A percentile compares a stretch with the other conserved stretches of the same genome.
Conservation (phyloP, 1,140 invertebrate species). For the Trachelipus rathkii region DNA sequence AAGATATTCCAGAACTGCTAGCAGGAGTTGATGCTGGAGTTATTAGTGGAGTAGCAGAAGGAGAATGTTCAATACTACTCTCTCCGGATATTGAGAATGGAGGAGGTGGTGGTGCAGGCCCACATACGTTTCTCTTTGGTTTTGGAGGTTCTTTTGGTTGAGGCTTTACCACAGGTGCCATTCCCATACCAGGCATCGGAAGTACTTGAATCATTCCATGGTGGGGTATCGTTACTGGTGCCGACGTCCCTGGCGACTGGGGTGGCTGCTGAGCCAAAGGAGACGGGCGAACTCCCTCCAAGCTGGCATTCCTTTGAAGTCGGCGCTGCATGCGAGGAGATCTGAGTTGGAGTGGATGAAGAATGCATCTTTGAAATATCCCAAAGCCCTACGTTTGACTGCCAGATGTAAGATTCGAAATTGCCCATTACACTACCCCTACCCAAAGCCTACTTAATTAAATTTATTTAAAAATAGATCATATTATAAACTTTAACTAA, state of each 20-base stretch:
- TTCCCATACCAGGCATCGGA: slow-evolving; percentile 41
- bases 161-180: slow-evolving; percentile 34
- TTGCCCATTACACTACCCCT: not conserved
- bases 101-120: slow-evolving; percentile 42
- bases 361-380: slow-evolving; percentile 8
- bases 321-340: slow-evolving; percentile 76
- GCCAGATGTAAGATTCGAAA: slow-evolving; percentile 1
- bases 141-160: slow-evolving; percentile 42
- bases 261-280: slow-evolving; percentile 48
- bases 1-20: slow-evolving; percentile 49
- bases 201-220: slow-evolving; percentile 40
- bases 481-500: no score
- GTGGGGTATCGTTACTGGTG: slow-evolving; percentile 22
- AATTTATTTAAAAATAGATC: no score
- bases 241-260: slow-evolving; percentile 45
- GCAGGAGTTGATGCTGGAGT: slow-evolving; percentile 43
- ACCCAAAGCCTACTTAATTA: not conserved
- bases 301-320: slow-evolving; percentile 60
- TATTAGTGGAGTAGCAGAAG: slow-evolving; percentile 20
- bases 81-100: slow-evolving; percentile 35
- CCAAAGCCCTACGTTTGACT: slow-evolving; percentile 1
- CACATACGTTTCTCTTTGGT: slow-evolving; percentile 39
- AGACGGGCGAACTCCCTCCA: slow-evolving; percentile 54
- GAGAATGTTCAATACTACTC: slow-evolving; percentile 18
- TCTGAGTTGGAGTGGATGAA: slow-evolving; percentile 31